Evolutionary conservation across 2,797 vertebrate species (phyloP), one percentile per base, ranked within the genome.

Genomic region (Apogon talboti): DNA sequence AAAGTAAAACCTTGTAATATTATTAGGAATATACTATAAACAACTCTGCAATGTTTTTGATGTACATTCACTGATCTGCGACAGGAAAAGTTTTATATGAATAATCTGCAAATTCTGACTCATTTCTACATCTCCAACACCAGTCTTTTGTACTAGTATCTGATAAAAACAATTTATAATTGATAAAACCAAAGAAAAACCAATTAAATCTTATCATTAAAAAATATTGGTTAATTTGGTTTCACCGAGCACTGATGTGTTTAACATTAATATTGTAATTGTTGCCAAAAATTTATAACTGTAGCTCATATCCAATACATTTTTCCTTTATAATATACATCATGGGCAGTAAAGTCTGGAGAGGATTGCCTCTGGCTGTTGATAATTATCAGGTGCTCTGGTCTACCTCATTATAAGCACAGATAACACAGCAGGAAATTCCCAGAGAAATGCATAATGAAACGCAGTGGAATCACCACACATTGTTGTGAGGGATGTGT

Each of bases 381-480:
- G 78, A 80, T 81, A 51, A 58, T 56, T 67, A 79, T 84, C 75
- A 48, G 24, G 6, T 30, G 19, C 69, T 50, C 50, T 48, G 11
- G 48, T 52, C 62, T 62, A 66, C 54, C 59, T 71, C 66, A 18
- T 76, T 52, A 46, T 57, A 46, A 43, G 64, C 0, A 0, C 49
- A 41, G 66, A 83, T 79, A 81, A 80, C 9, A 15, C 38, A 54
- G 41, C 35, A 72, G 81, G 71, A 84, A 81, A 79, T 65, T 67
- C 63, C 66, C 51, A 21, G 43, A 60, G 8, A 61, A 43, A 53
- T 7, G 40, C 28, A 49, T 47, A 38, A 69, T 67, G 19, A 76
- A 74, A 54, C 19, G n/a, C 50, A 47, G 19, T 24, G 28, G 28
- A 69, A 33, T 58, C 50, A 38, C 51, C 8, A 5, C 35, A 53